Evolutionary conservation across 2,113 vertebrate species (phyloP).

Genomic region (Amblyornis subalaris): DNA sequence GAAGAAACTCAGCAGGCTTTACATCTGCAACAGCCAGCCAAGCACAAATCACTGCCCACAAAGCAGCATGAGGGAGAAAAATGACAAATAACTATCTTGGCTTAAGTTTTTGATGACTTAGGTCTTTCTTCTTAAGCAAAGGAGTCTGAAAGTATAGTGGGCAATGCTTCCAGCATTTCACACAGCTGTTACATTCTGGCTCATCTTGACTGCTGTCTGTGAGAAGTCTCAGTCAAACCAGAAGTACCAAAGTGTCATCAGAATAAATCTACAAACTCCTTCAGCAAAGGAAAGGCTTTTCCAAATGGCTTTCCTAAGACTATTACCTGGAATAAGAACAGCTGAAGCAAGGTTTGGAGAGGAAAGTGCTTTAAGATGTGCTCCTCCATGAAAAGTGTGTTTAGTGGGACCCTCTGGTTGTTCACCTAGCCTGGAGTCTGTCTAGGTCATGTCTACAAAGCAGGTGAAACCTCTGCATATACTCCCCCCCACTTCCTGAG

Average conservation of each 20-base stretch:
- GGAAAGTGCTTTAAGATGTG: not conserved
- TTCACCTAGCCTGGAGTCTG: not conserved
- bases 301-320: not conserved
- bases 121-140: not conserved
- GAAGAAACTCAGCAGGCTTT: conserved; percentile 41
- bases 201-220: not conserved
- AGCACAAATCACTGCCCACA: not conserved
- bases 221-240: not conserved
- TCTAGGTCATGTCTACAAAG: not conserved
- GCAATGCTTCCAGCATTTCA: not conserved
- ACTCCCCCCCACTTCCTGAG: not conserved
- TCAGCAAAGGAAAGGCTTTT: not conserved
- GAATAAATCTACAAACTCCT: not conserved
- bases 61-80: not conserved
- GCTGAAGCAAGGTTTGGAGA: not conserved
- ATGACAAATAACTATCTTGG: not conserved
- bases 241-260: not conserved
- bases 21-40: not conserved
- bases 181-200: not conserved
- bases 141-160: not conserved
- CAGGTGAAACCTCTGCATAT: not conserved
- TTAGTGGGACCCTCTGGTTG: not conserved
- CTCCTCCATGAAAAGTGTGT: not conserved
- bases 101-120: not conserved
- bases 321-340: not conserved